Base-by-base conservation (phyloP, 1,140 invertebrate genomes). In the Lucilia cuprina region DNA sequence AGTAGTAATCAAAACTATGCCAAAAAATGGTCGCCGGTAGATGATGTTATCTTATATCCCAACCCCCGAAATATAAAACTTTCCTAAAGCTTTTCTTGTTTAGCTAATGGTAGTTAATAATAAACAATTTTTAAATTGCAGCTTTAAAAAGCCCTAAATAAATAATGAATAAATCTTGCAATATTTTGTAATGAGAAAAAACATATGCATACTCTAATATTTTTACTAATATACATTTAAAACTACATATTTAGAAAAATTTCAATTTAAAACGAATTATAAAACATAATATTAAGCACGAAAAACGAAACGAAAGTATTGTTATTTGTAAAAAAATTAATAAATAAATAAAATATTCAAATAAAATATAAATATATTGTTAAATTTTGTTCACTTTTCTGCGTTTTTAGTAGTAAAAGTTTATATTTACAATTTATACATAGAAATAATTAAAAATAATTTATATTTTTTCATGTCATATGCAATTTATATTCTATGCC, bases 1-100 rank as follows among this genome's bases (percentile, higher is more conserved):
- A 50, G n/a, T 19, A 13, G 47, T 80, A 49, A 13, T 80, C 77
- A 80, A 80, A 25, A 80, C 41, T 49, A 50, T 80, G 77, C 77
- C 77, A 80, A 80, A 80, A 49, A 80, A 49, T 49, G 19, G 77
- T 19, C 77, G 77, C 41, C 41, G 77, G 47, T 80, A 80, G 77
- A 80, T 80, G 65, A 70, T 21, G 17, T 70, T 70, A 4, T 60
- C 55, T n/a, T n/a, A n/a, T 70, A 70, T n/a, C 65, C 65, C 65
- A 70, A 21, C 65, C 65, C 65, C 21, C 55, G 9, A 70, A 10
- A 21, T 25, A 70, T 7, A 70, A 70, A 70, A 70, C 77, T 49
- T 41, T 19, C 77, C 49, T 80, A 80, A 25, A 80, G 77, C 77
- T 80, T 80, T 49, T n/a, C n/a, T 70, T n/a, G 25, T 70, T n/a